Base-by-base conservation (phyloP, 2,797 vertebrate species). In the Mastacembelus armatus region DNA sequence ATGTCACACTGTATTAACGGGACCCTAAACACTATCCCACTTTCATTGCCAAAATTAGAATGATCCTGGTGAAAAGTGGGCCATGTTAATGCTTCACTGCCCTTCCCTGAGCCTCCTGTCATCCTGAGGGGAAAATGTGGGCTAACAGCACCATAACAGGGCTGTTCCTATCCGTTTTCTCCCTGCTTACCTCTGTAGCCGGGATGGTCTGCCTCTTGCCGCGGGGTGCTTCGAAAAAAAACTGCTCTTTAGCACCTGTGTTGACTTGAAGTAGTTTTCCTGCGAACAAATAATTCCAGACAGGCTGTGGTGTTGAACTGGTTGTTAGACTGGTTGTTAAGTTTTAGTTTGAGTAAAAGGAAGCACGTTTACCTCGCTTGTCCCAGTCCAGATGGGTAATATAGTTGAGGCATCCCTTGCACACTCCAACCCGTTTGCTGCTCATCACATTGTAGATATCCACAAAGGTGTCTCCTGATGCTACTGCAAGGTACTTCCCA, bases 321-420 rank as follows among this genome's bases (percentile, higher is more conserved):
- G 50, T 11, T 64, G 71, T 45, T 27, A 47, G 54, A 65, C 26
- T 56, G 40, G 7, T 27, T 26, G 16, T 19, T 15, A 4, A 54
- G 19, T 5, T 39, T 44, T 58, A 0, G 21, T 45, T 57, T 48
- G 18, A 10, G 47, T 38, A 33, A 30, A 22, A 71, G 36, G 39
- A 55, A 21, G 21, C 59, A 5, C n/a, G 22, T 60, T 85, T 80
- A 96, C 98, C 98, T 94, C 96, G 94, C 70, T 92, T 66, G 72
- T 99, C 98, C 98, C 98, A 99, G 73, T 99, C 98, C 81, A 99
- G 91, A 71, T 99, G 98, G n/a, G 96, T 98, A 80, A 99, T 95
- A 66, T 95, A 96, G 89, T 96, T 98, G 67, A 96, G 94, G 7
- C 96, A 95, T 57, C 97, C 97, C 89, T 97, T 98, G 89, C 98